Conservation (phyloP, 2,888 invertebrate species). For the Eupithecia inturbata region DNA sequence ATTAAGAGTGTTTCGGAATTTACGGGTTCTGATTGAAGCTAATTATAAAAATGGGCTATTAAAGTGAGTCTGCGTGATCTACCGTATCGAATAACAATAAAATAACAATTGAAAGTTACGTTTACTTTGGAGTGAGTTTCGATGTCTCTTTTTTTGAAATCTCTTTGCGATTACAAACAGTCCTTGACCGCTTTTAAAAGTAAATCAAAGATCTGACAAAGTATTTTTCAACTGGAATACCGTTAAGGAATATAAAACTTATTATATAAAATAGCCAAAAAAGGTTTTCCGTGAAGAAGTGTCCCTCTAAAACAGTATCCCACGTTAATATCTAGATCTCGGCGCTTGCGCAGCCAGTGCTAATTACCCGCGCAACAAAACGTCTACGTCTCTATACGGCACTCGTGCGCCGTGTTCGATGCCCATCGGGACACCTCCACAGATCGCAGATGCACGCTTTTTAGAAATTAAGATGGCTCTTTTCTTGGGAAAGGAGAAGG, state of each 20-base stretch:
- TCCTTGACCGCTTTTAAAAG: neutral
- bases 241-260: neutral
- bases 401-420: constrained; percentile 49
- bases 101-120: constrained; percentile 18
- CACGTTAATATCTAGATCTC: constrained; percentile 31
- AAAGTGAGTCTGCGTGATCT: constrained; percentile 37
- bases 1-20: constrained; percentile 41
- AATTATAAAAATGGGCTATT: constrained; percentile 41
- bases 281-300: neutral
- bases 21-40: constrained; percentile 41
- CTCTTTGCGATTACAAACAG: constrained; percentile 6
- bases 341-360: constrained; percentile 55
- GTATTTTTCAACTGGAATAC: neutral
- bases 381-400: constrained; percentile 45
- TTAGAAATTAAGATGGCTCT: constrained; percentile 30
- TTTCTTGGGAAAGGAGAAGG: constrained; percentile 5
- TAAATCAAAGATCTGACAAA: neutral
- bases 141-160: constrained; percentile 26
- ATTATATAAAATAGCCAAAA: neutral
- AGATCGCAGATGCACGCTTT: constrained; percentile 60
- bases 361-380: constrained; percentile 53
- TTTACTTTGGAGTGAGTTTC: constrained; percentile 21
- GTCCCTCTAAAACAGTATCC: constrained; percentile 2
- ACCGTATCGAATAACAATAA: constrained; percentile 29
- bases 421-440: constrained; percentile 40